Evolutionary conservation across 2,888 invertebrate species (phyloP).

Genomic region (Unio pictorum): DNA sequence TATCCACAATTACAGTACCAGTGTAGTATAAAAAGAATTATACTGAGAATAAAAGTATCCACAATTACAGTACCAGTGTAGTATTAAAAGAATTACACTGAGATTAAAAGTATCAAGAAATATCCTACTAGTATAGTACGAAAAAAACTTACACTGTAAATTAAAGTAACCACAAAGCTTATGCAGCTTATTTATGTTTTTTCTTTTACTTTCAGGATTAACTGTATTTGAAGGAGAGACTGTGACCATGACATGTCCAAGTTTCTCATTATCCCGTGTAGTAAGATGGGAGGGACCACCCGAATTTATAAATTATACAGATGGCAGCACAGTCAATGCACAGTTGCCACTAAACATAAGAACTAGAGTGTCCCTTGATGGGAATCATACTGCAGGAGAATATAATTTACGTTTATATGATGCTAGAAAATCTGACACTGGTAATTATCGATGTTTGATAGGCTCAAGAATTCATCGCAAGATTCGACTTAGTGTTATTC

Average conservation of each 20-base stretch:
- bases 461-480: constrained; percentile 22
- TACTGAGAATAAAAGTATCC: no score
- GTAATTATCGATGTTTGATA: constrained; percentile 28
- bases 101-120: no score
- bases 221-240: constrained; percentile 34
- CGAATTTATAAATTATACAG: constrained; percentile 16
- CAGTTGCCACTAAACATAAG: constrained; percentile 29
- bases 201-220: constrained; percentile 24
- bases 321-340: constrained; percentile 22
- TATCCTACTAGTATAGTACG: no score
- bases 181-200: neutral
- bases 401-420: constrained; percentile 26
- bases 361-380: constrained; percentile 26
- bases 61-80: no score
- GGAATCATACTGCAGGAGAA: constrained; percentile 33
- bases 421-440: constrained; percentile 29
- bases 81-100: no score
- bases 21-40: no score
- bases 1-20: no score
- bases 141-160: no score
- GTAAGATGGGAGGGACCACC: constrained; percentile 34
- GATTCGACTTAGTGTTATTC: constrained; percentile 24
- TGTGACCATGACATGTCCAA: constrained; percentile 33
- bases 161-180: no score
- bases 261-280: constrained; percentile 18